A percentile compares a stretch with the other conserved stretches of the same genome.
Evolutionary conservation across 2,113 vertebrate genomes (phyloP).

Genomic region (Ploceus nigricollis): DNA sequence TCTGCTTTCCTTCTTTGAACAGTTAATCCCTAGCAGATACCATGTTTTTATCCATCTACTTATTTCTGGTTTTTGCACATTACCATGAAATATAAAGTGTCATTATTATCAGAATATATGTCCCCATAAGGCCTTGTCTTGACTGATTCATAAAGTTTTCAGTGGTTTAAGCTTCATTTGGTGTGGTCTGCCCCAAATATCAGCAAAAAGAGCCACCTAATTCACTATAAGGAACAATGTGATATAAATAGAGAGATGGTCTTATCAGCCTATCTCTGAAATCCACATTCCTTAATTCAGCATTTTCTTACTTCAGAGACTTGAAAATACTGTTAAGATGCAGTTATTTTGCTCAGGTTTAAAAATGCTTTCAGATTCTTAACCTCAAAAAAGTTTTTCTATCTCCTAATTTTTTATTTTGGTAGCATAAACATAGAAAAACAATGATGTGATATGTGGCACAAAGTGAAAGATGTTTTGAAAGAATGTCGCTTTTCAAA

Average conservation of each 20-base stretch:
- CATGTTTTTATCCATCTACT: not conserved
- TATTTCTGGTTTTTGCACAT: not conserved
- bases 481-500: not conserved
- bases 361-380: not conserved
- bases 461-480: not conserved
- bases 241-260: not conserved
- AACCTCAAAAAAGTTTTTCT: not conserved
- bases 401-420: not conserved
- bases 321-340: not conserved
- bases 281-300: not conserved
- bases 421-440: not conserved
- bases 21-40: not conserved
- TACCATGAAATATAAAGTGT: not conserved
- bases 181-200: not conserved
- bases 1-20: not conserved
- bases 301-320: not conserved
- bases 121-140: not conserved
- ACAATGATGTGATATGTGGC: no score
- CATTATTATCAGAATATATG: not conserved
- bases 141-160: not conserved
- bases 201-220: not conserved
- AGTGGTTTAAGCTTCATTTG: not conserved
- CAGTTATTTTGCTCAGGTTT: not conserved
- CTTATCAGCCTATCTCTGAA: not conserved
- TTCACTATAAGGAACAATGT: not conserved